A percentile compares a stretch with the other conserved stretches of the same genome.
Evolutionary conservation across 2,113 vertebrate genomes (phyloP).

Genomic region (Cryptomyrus ogoouensis): DNA sequence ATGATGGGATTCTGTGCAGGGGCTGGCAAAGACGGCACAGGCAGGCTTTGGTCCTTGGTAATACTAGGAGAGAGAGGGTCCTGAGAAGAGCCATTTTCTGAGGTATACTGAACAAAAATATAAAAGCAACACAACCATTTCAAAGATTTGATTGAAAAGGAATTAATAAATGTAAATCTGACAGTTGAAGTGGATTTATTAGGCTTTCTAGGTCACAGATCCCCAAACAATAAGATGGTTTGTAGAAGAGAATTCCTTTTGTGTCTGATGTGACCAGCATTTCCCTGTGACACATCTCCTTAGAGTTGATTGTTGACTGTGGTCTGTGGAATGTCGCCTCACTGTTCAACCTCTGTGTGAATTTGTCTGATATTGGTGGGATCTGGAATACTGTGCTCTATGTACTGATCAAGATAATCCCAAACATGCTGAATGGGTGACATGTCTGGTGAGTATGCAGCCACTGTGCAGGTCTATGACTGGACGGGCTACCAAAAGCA

Average conservation of each 20-base stretch:
- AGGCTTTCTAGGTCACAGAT: not conserved
- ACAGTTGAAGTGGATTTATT: not conserved
- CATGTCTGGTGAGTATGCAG: not conserved
- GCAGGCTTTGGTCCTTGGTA: conserved; percentile 89
- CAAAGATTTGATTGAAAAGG: not conserved
- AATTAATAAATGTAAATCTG: not conserved
- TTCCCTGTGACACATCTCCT: not conserved
- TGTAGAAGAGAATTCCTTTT: not conserved
- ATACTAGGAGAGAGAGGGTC: conserved; percentile 76
- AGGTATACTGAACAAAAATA: conserved; percentile 70
- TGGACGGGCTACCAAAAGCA: not conserved
- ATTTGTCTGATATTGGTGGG: not conserved
- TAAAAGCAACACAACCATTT: not conserved
- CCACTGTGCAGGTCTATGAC: not conserved
- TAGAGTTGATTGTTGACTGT: not conserved
- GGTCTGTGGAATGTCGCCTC: not conserved
- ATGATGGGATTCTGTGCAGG: conserved; percentile 90
- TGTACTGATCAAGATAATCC: not conserved
- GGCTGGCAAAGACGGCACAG: conserved; percentile 56
- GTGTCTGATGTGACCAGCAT: not conserved
- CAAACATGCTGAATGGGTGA: not conserved
- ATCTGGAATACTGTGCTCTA: not conserved
- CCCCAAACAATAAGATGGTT: not conserved
- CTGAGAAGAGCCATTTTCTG: conserved; percentile 96
- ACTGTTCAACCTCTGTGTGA: not conserved